Conservation (phyloP, 2,888 invertebrate genomes). For the Psylliodes chrysocephalus region DNA sequence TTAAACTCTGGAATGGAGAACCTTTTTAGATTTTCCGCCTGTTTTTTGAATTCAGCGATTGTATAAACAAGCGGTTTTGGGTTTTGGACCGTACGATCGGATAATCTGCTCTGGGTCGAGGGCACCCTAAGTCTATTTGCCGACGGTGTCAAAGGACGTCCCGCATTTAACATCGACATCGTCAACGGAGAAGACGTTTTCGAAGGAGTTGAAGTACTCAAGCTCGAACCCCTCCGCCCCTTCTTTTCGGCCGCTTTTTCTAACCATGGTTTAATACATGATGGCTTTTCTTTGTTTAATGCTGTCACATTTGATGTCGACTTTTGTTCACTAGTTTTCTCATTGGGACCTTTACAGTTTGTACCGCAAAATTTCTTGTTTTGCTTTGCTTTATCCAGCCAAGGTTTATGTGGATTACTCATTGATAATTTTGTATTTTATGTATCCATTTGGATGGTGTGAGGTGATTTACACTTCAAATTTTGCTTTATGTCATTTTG, state of each 20-base stretch:
- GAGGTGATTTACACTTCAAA: not conserved
- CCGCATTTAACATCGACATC: no score
- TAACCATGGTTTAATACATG: not conserved
- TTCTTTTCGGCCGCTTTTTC: not conserved
- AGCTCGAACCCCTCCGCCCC: not conserved
- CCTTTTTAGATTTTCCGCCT: no score
- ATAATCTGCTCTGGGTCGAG: no score
- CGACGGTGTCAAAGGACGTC: no score
- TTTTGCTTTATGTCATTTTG: not conserved
- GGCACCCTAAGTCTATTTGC: no score
- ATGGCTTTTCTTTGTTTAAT: not conserved
- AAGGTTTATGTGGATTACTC: not conserved
- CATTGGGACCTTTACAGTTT: not conserved
- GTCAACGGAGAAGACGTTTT: no score
- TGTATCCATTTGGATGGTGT: not conserved
- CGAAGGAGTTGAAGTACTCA: not conserved
- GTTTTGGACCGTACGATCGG: no score
- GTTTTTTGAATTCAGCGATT: no score
- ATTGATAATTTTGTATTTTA: not conserved
- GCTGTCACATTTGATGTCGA: not conserved
- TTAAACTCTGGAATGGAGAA: no score
- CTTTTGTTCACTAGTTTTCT: not conserved
- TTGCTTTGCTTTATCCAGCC: not conserved
- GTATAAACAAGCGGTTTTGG: no score
- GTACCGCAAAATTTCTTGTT: not conserved